Percentiles rank a stretch among this genome's conserved stretches.
phyloP scores from a whole-genome alignment of 2,888 invertebrate species.

The Enoplolaimus lenunculus region DNA sequence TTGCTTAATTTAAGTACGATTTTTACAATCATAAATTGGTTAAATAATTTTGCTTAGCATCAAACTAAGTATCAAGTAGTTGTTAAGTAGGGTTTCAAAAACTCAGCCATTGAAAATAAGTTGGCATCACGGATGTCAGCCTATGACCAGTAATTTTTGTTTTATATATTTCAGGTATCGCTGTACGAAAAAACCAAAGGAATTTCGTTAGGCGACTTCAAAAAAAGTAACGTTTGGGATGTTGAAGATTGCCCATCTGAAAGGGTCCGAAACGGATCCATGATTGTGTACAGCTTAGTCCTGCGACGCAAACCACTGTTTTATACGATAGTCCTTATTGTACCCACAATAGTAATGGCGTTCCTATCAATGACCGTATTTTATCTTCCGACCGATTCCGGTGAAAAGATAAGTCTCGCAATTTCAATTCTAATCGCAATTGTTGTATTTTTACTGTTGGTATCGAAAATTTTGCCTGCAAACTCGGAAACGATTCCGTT shows the following conservation, averaged over 20 bases:
- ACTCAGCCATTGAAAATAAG: no score
- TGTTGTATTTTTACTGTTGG: slow-evolving; percentile 93
- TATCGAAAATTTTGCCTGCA: slow-evolving; percentile 96
- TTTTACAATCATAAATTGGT: no score
- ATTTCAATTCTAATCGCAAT: slow-evolving; percentile 97
- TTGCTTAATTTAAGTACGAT: no score
- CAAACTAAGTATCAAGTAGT: no score
- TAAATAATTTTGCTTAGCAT: no score
- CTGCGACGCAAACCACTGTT: background rate
- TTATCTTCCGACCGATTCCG: slow-evolving; percentile 94
- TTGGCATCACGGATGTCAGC: no score
- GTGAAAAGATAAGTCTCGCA: slow-evolving; percentile 71
- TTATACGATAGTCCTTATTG: slow-evolving; percentile 61
- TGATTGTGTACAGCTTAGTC: background rate
- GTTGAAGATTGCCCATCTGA: background rate
- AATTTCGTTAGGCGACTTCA: background rate
- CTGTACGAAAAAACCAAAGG: background rate
- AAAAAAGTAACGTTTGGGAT: background rate
- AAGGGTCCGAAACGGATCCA: background rate
- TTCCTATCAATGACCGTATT: slow-evolving; percentile 96
- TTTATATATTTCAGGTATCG: no score
- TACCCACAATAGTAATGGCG: slow-evolving; percentile 94
- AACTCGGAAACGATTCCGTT: slow-evolving; percentile 85
- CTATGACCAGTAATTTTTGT: no score
- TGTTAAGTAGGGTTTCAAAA: no score